Evolutionary conservation across 2,797 vertebrate species (phyloP), one percentile per base, ranked within the genome.

Genomic region (Phalloptychus januarius): DNA sequence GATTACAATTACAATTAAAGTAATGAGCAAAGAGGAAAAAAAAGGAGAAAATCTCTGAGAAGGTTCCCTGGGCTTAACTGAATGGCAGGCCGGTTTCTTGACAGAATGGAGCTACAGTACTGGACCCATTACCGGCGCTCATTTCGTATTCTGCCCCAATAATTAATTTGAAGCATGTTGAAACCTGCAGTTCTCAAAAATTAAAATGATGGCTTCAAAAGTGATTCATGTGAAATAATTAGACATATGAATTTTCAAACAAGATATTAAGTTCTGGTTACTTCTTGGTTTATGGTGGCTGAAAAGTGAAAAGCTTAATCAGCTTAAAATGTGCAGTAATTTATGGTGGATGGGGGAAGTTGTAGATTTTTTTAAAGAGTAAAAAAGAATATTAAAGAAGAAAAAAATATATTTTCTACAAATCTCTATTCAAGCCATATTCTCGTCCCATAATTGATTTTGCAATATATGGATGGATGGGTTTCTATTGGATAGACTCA

Each of bases 1-100:
- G 94, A 95, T 94, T 94, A 95, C 94, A 96, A 96, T 96, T 95
- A 95, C 94, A 95, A 95, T 96, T 95, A 96, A 95, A 95, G 95
- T 95, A 96, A 96, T 95, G 94, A 96, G 93, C 94, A 95, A 95
- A 96, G 93, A 93, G 89, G 87, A 90, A 90, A 94, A 95, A 94
- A 40, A 69, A 25, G 23, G 38, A 85, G 85, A 92, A 94, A 93
- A 93, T 94, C 91, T 92, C 80, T 83, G 87, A 85, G 90, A 94
- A 93, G 92, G 92, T 92, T 95, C 94, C 94, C 94, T 78, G 83
- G 93, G 92, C 92, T 58, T 92, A 91, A 93, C 93, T 95, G 94
- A 96, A 95, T 90, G 92, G 94, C 89, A 95, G 94, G 91, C 87
- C 76, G 89, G 93, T 91, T 94, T 93, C 94, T 90, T 88, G 92